Evolutionary conservation across 2,113 vertebrate genomes (phyloP).

Genomic region (Tautogolabrus adspersus): DNA sequence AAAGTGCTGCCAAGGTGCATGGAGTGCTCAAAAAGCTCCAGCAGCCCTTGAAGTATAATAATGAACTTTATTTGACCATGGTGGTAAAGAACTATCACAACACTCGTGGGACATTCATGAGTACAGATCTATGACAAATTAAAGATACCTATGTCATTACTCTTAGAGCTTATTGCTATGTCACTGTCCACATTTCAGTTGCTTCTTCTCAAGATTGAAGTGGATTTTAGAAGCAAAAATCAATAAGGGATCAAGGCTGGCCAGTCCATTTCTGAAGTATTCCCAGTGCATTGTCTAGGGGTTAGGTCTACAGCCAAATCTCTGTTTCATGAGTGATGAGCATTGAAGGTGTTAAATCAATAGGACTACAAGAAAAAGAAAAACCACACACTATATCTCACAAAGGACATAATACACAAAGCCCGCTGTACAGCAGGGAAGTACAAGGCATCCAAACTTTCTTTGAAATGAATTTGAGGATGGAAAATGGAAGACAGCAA

Average conservation of each 20-base stretch:
- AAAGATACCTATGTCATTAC: background rate
- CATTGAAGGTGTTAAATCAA: slow-evolving; percentile 40
- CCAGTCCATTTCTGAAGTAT: slow-evolving; percentile 46
- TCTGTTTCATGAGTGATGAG: slow-evolving; percentile 30
- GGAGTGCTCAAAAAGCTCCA: no score
- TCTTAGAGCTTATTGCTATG: slow-evolving; percentile 17
- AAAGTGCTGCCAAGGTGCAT: no score
- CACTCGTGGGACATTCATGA: background rate
- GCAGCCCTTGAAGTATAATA: no score
- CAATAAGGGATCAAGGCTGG: slow-evolving; percentile 49
- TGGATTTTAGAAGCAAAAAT: slow-evolving; percentile 43
- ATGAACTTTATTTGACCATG: no score
- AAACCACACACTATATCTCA: background rate
- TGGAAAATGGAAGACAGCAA: background rate
- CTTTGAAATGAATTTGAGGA: slow-evolving; percentile 1
- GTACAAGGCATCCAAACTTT: slow-evolving; percentile 8
- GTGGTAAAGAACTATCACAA: background rate
- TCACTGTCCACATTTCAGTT: slow-evolving; percentile 13
- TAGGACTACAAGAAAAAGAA: slow-evolving; percentile 35
- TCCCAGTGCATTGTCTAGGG: slow-evolving; percentile 27
- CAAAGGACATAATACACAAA: background rate
- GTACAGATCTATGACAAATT: background rate
- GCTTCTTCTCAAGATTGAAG: slow-evolving; percentile 3
- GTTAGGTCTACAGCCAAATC: slow-evolving; percentile 4
- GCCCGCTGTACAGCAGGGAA: background rate